These are phyloP conservation scores for Limnephilus auricula DNA, from an alignment of 2,888 invertebrate genomes.

Conservation along the genomic window DNA sequence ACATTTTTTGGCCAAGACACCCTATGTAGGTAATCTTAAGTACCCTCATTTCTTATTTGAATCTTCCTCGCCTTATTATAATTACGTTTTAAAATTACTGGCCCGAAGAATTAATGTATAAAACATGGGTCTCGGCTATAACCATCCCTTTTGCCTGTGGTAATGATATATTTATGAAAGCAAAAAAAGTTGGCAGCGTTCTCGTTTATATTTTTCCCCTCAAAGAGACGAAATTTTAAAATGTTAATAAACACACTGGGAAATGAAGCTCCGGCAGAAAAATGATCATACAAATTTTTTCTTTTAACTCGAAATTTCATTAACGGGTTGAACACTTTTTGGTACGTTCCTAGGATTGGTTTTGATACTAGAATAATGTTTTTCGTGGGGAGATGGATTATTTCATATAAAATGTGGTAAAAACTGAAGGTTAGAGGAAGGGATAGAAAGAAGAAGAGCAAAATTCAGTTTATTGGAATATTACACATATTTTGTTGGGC, in stretches of 20 bases:
- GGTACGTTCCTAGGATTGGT: background rate
- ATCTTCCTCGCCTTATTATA: background rate
- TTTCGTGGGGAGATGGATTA: too few relatives aligned
- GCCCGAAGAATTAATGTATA: background rate
- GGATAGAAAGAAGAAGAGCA: too few relatives aligned
- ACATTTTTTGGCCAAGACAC: background rate
- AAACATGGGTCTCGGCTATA: background rate
- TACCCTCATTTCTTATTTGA: background rate
- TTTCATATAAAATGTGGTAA: too few relatives aligned
- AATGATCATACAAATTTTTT: background rate
- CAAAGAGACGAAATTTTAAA: background rate
- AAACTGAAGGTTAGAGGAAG: too few relatives aligned
- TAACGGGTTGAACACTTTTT: background rate
- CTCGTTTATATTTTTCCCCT: background rate
- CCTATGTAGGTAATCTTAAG: background rate
- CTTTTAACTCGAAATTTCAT: background rate
- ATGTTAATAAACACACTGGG: background rate
- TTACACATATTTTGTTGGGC: too few relatives aligned
- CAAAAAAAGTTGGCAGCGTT: background rate
- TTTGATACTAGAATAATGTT: background rate
- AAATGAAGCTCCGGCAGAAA: background rate
- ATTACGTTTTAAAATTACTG: constrained; percentile 2
- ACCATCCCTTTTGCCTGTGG: background rate
- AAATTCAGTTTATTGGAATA: too few relatives aligned
- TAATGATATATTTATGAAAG: background rate